A percentile compares a stretch with the other conserved stretches of the same genome.
phyloP scores from a whole-genome alignment of 2,888 invertebrate genomes.

The Archaeoteleia sp. region DNA sequence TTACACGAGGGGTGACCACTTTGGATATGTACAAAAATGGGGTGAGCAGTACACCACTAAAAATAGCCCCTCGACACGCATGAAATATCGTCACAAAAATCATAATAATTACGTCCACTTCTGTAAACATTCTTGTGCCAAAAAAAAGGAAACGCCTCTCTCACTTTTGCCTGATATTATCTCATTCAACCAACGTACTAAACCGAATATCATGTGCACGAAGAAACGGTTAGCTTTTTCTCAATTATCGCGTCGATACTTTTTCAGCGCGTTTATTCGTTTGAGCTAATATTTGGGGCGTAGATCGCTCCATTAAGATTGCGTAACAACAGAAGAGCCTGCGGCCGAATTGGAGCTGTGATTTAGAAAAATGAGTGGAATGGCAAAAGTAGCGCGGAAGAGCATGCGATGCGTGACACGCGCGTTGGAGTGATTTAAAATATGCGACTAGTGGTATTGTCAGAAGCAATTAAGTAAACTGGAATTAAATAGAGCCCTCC shows the following conservation, averaged over 20 bases:
- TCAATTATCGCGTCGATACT: conserved; percentile 59
- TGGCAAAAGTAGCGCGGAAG: conserved; percentile 34
- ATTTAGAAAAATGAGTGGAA: conserved; percentile 59
- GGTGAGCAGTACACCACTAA: conserved; percentile 60
- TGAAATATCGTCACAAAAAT: conserved; percentile 55
- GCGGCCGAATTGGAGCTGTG: conserved; percentile 66
- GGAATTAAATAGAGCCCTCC: neutral
- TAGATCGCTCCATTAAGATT: conserved; percentile 61
- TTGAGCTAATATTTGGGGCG: conserved; percentile 64
- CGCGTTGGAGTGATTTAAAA: conserved; percentile 32
- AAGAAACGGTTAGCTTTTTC: too few species aligned
- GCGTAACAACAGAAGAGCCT: conserved; percentile 58
- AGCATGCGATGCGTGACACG: conserved; percentile 43
- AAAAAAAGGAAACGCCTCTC: too few species aligned
- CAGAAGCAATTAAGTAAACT: conserved; percentile 18
- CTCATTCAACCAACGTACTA: too few species aligned
- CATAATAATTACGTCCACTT: conserved; percentile 27
- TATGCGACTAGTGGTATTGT: conserved; percentile 29
- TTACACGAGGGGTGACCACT: conserved; percentile 60
- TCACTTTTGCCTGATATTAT: too few species aligned
- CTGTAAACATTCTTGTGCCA: conserved; percentile 23
- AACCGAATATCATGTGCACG: too few species aligned
- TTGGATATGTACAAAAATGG: conserved; percentile 57
- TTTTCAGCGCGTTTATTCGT: conserved; percentile 60
- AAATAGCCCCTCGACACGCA: conserved; percentile 56